These are phyloP conservation scores for Lacerta viridis DNA, from an alignment of 2,797 vertebrate species.

Conservation along the genomic window DNA sequence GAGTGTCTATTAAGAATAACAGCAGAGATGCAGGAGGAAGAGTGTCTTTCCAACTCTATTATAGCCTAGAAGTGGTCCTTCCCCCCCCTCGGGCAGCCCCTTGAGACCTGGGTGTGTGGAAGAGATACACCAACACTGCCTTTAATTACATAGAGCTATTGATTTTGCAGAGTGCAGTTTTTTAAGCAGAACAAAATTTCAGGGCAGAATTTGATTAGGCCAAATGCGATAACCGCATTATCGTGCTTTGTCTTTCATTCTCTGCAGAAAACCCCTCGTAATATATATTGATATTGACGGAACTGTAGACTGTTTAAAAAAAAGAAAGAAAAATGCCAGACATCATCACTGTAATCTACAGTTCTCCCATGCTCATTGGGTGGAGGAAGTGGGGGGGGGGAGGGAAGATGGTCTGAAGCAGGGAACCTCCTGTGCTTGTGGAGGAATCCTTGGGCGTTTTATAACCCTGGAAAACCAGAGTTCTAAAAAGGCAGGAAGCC, in stretches of 20 bases:
- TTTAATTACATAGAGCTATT: constrained; percentile 44
- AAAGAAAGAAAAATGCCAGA: not conserved
- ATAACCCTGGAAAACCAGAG: not conserved
- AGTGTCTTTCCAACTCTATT: constrained; percentile 11
- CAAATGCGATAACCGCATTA: not conserved
- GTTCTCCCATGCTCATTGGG: no score
- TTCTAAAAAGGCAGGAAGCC: not conserved
- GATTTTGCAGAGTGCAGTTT: constrained; percentile 51
- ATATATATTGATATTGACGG: not conserved
- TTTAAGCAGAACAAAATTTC: constrained; percentile 48
- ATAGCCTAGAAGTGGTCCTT: not conserved
- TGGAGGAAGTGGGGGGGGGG: no score
- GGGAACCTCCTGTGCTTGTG: not conserved
- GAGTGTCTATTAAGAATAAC: constrained; percentile 45
- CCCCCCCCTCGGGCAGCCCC: rapidly evolving
- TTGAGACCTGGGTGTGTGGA: constrained; percentile 21
- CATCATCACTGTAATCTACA: not conserved
- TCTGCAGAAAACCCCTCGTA: constrained; percentile 12
- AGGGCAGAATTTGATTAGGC: constrained; percentile 44
- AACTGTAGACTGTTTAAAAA: not conserved
- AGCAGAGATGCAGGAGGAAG: not conserved
- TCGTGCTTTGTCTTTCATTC: constrained; percentile 27
- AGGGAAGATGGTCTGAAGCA: not conserved
- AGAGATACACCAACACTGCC: not conserved
- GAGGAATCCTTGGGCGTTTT: not conserved